These are phyloP conservation scores for Cyprinodon variegatus DNA, from an alignment of 2,113 vertebrate species.

Conservation along the genomic window DNA sequence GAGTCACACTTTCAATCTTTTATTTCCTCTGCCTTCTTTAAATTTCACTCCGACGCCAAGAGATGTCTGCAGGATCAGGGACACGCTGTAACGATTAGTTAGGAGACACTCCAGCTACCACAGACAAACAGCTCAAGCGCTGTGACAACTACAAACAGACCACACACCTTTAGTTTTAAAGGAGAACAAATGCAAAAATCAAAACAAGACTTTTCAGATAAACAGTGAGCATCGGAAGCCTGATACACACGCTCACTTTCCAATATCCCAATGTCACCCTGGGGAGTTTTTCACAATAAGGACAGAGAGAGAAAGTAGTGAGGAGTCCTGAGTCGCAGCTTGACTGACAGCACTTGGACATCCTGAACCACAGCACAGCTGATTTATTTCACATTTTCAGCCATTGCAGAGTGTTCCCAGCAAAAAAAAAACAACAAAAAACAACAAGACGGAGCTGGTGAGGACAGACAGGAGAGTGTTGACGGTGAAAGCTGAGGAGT, in stretches of 20 bases:
- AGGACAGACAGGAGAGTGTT: slow-evolving; percentile 34
- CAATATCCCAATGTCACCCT: background rate
- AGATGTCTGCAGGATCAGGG: slow-evolving; percentile 20
- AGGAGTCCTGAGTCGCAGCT: slow-evolving; percentile 14
- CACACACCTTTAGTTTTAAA: slow-evolving; percentile 36
- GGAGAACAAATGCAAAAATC: background rate
- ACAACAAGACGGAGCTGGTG: slow-evolving; percentile 36
- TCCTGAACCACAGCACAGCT: slow-evolving; percentile 3
- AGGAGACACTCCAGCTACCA: slow-evolving; percentile 64
- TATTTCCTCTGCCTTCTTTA: slow-evolving; percentile 12
- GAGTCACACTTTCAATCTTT: slow-evolving; percentile 12
- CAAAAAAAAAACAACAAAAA: slow-evolving; percentile 19
- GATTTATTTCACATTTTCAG: slow-evolving; percentile 34
- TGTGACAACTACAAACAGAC: slow-evolving; percentile 31
- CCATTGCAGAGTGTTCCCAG: slow-evolving; percentile 27
- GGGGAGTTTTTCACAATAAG: background rate
- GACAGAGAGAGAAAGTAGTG: background rate
- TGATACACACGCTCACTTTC: background rate
- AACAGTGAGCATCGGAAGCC: background rate
- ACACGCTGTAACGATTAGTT: slow-evolving; percentile 65
- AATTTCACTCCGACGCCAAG: slow-evolving; percentile 49
- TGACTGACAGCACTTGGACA: slow-evolving; percentile 31
- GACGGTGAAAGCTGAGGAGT: slow-evolving; percentile 42
- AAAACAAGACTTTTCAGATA: background rate
- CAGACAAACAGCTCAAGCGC: slow-evolving; percentile 41